phyloP scores from a whole-genome alignment of 2,888 invertebrate genomes.

The Troides aeacus region DNA sequence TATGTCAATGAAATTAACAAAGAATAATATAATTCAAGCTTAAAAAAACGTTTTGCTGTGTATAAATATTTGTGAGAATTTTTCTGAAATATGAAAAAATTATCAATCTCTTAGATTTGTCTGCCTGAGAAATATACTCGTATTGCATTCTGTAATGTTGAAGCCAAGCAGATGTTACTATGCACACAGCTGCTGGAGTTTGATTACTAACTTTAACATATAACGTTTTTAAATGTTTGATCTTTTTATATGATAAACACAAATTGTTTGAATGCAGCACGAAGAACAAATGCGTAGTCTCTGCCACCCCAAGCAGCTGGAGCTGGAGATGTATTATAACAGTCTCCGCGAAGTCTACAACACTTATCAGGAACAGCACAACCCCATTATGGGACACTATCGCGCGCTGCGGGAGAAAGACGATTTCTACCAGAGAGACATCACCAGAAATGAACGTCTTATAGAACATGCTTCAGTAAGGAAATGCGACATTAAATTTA shows the following conservation, averaged over 20 bases:
- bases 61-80: too few species aligned
- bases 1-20: too few species aligned
- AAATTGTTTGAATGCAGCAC: conserved; percentile 44
- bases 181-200: too few species aligned
- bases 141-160: too few species aligned
- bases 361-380: conserved; percentile 62
- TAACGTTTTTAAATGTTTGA: neutral
- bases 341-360: conserved; percentile 63
- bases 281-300: conserved; percentile 67
- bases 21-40: too few species aligned
- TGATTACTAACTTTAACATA: neutral
- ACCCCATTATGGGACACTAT: conserved; percentile 70
- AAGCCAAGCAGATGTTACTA: too few species aligned
- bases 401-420: conserved; percentile 66
- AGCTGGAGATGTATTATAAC: conserved; percentile 64
- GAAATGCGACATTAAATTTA: too few species aligned
- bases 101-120: too few species aligned
- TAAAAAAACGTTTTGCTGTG: too few species aligned
- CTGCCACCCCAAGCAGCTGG: conserved; percentile 63
- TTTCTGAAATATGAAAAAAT: too few species aligned
- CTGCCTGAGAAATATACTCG: too few species aligned
- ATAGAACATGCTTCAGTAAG: conserved; percentile 62
- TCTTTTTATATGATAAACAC: neutral
- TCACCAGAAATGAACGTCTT: conserved; percentile 61
- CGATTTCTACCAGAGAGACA: conserved; percentile 76